A percentile compares a stretch with the other conserved stretches of the same genome.
Conservation (phyloP, 2,797 vertebrate species). For the Peromyscus nudipes region DNA sequence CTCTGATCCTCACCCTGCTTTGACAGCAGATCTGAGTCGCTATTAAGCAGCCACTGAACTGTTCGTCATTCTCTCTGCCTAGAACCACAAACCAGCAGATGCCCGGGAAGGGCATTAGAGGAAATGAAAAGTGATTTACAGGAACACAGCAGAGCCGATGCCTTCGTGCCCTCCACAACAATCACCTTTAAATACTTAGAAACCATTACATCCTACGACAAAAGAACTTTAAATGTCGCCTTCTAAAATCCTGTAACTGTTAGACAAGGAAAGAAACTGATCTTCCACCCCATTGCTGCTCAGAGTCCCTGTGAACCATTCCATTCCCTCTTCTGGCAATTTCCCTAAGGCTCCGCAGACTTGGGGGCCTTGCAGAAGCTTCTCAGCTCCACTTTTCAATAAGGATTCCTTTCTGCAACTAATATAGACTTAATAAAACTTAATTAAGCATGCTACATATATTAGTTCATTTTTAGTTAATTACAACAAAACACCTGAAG, state of each 20-base stretch:
- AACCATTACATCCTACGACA: neutral
- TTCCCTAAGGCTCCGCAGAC: neutral
- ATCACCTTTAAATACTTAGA: constrained; percentile 49
- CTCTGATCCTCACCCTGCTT: constrained; percentile 55
- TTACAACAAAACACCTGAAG: neutral
- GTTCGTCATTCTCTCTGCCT: constrained; percentile 61
- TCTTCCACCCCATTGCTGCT: neutral
- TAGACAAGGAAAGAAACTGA: neutral
- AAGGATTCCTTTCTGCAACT: neutral
- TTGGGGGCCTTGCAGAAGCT: neutral
- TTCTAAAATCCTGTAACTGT: neutral
- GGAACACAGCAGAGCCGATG: neutral
- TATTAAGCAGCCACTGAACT: constrained; percentile 55
- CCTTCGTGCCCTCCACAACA: neutral
- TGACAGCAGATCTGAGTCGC: constrained; percentile 28
- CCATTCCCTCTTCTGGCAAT: neutral
- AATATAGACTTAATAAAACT: neutral
- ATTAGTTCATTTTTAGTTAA: neutral
- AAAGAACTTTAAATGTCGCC: constrained; percentile 14
- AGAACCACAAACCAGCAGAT: constrained; percentile 64
- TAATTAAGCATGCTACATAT: neutral
- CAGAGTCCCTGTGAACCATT: neutral
- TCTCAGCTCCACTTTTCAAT: neutral
- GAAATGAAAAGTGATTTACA: constrained; percentile 74
- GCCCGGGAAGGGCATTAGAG: constrained; percentile 62